Base-by-base conservation (phyloP, 1,140 invertebrate species). In the Drosophila elegans region DNA sequence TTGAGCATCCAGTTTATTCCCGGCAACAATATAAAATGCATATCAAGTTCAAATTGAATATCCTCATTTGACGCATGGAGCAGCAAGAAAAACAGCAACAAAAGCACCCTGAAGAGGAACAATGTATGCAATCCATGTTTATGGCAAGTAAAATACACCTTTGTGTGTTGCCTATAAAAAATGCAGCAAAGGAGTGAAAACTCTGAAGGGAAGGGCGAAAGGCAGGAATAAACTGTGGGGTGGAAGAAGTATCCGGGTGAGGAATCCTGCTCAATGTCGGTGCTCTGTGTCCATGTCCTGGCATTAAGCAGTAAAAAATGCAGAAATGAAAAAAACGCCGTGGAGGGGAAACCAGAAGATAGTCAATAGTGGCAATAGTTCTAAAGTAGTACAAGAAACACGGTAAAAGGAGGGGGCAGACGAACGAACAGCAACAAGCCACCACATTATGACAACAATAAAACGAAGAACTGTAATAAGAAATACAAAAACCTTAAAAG, bases 361-460 rank as follows among this genome's bases (percentile, higher is more conserved):
- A 77, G 63, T 54, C 74, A 76, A 77, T 76, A 76, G 53, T 61
- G 53, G 74, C 73, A 76, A 76, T 69, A 77, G 62, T 54, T 68
- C 63, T 68, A 60, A 68, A 77, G 74, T 68, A 77, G 53, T 77
- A 41, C 73, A 54, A 77, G 54, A 32, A 67, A 52, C 64, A 13
- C 36, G 53, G 29, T 21, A 51, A 55, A 39, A 10, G 7, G n/a
- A 41, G 46, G 13, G 34, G 54, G 16, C 21, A 53, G 60, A 36
- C 32, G 53, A 69, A 45, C 38, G 57, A 69, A 45, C 38, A 68
- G 66, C 74, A 88, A 82, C 66, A 84, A 79, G 79, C 82, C 71
- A 88, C 74, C 82, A 88, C 75, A 86, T 79, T 82, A 86, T 86
- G 82, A 86, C 82, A 84, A 84, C 73, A 88, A 88, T 88, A 88